These are phyloP conservation scores for Drosophila differens DNA, from an alignment of 2,888 invertebrate genomes.

Conservation along the genomic window DNA sequence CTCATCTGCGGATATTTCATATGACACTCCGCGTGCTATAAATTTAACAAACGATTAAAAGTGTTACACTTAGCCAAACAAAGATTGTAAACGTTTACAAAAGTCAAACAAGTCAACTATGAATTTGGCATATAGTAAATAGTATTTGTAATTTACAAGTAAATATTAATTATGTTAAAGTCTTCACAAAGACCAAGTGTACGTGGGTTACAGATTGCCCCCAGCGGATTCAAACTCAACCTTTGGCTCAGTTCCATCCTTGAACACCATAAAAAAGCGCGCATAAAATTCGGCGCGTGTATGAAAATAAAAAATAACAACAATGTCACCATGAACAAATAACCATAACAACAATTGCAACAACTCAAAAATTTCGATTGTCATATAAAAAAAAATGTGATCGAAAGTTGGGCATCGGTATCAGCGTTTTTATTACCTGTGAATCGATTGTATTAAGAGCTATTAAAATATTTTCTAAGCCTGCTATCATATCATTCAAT, in stretches of 20 bases:
- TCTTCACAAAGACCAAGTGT: neutral
- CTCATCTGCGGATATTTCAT: conserved; percentile 35
- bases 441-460: conserved; percentile 79
- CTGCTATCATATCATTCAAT: conserved; percentile 78
- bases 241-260: neutral
- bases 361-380: conserved; percentile 9
- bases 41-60: neutral
- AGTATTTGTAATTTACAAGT: neutral
- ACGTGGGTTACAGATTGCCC: neutral
- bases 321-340: neutral
- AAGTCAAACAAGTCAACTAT: neutral
- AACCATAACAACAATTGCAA: conserved; percentile 20
- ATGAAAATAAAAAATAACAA: conserved; percentile 2
- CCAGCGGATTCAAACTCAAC: neutral
- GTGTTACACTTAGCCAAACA: neutral
- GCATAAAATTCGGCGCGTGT: conserved; percentile 3
- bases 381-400: conserved; percentile 42
- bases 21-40: neutral
- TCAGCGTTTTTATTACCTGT: conserved; percentile 66
- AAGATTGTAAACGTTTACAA: neutral
- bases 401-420: conserved; percentile 54
- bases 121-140: neutral
- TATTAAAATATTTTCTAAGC: conserved; percentile 77
- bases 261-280: neutral
- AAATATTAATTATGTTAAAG: neutral